Percentiles rank a stretch among this genome's conserved stretches.
These are phyloP conservation scores for Proisotoma minuta DNA, from an alignment of 2,888 invertebrate species.

Conservation along the genomic window DNA sequence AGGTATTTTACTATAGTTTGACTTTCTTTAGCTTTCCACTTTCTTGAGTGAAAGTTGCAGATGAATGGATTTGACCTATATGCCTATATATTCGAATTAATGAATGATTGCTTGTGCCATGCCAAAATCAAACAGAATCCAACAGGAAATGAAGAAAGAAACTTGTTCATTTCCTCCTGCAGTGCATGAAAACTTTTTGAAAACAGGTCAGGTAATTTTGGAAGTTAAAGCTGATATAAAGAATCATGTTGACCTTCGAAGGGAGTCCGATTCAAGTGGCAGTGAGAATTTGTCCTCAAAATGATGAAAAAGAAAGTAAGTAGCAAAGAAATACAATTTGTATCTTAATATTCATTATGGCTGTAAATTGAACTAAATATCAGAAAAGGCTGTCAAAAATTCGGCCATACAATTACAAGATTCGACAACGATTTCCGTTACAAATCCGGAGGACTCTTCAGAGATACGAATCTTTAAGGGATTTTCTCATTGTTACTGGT, in stretches of 20 bases:
- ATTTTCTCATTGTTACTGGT: constrained; percentile 59
- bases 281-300: constrained; percentile 22
- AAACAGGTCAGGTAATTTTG: background rate
- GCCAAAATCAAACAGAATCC: background rate
- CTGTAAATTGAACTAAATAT: constrained; percentile 54
- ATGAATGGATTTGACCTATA: background rate
- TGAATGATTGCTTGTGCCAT: constrained; percentile 1
- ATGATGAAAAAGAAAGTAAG: background rate
- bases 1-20: too few species aligned
- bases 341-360: background rate
- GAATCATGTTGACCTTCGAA: constrained; percentile 1
- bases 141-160: background rate
- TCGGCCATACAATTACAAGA: constrained; percentile 54
- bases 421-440: constrained; percentile 50
- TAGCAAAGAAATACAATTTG: background rate
- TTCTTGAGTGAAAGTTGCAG: too few species aligned
- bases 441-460: constrained; percentile 51
- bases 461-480: constrained; percentile 54
- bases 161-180: background rate
- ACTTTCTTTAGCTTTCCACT: too few species aligned
- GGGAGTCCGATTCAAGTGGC: constrained; percentile 24
- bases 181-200: background rate
- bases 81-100: background rate
- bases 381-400: constrained; percentile 53
- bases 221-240: background rate